Base-by-base conservation (phyloP, 2,888 invertebrate genomes). In the Diabrotica balteata region DNA sequence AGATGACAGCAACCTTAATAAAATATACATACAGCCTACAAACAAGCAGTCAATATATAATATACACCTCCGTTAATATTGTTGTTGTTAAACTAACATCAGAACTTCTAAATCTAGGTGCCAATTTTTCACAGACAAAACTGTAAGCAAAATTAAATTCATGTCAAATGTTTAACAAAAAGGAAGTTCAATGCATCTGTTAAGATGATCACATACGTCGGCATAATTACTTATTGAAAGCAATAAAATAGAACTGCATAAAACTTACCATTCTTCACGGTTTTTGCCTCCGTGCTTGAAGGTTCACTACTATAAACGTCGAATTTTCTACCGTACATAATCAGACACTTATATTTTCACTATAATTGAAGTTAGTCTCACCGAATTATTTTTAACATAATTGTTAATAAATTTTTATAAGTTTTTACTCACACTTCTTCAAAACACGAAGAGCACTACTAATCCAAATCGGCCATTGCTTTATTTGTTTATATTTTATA, bases 261-360 rank as follows among this genome's bases (percentile, higher is more conserved):
- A 60, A 72, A 75, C 90, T 89, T 88, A 91, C 91, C 91, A 87
- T 91, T 91, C 89, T 90, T 91, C 86, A 89, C 88, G 87, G 87
- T 89, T 87, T 89, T 88, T 84, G 89, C 86, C 87, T 88, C 86
- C 89, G 90, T 83, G 89, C 90, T 86, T 88, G 90, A 87, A 87
- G 90, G 87, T 88, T 89, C 89, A 89, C 90, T 86, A 88, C 76
- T 77, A 72, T 84, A 89, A 85, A 89, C 90, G 87, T 91, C 90
- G 87, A 90, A 90, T 87, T 89, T 88, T 84, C 91, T 90, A 88
- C 90, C 90, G 85, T 91, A 90, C 91, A 91, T 91, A 81, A 86
- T 86, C 81, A 80, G 79, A 80, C 78, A 80, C 80, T 77, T 64
- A 43, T 55, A 52, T 22, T 77, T 74, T 72, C 78, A 77, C 79